Conservation (phyloP, 2,888 invertebrate genomes). For the Macaria notata region DNA sequence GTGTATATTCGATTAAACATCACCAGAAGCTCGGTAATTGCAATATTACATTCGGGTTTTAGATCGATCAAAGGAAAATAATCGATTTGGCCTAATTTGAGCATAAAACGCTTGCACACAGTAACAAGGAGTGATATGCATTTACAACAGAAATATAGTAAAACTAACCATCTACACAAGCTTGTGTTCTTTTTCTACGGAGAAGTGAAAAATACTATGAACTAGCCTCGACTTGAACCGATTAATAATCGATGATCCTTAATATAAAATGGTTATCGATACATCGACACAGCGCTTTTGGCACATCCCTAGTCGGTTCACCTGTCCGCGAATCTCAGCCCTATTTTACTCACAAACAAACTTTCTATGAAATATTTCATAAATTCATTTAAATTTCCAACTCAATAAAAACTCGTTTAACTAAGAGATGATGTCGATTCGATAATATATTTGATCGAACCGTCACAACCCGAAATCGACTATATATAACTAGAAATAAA, state of each 20-base stretch:
- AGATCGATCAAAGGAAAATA: slow-evolving; percentile 43
- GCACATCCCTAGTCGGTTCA: slow-evolving; percentile 30
- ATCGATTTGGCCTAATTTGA: slow-evolving; percentile 54
- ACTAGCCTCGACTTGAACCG: slow-evolving; percentile 60
- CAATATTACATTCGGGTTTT: slow-evolving; percentile 26
- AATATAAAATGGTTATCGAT: slow-evolving; percentile 62
- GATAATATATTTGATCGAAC: slow-evolving; percentile 21
- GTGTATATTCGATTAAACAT: slow-evolving; percentile 23
- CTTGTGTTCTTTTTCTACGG: slow-evolving; percentile 38
- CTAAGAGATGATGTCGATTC: slow-evolving; percentile 1
- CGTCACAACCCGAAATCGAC: slow-evolving; percentile 32
- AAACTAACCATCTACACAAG: slow-evolving; percentile 28
- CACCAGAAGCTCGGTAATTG: slow-evolving; percentile 19
- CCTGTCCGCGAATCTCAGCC: slow-evolving; percentile 16
- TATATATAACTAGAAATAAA: slow-evolving; percentile 19
- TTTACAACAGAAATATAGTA: slow-evolving; percentile 28
- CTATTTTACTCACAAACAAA: slow-evolving; percentile 15
- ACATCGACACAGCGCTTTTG: slow-evolving; percentile 43
- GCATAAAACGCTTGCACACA: slow-evolving; percentile 45
- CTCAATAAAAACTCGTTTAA: neutral
- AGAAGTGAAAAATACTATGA: slow-evolving; percentile 43
- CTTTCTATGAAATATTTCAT: neutral
- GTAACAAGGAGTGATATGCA: slow-evolving; percentile 44
- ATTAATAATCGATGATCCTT: slow-evolving; percentile 67
- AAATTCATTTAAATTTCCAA: no score